These are phyloP conservation scores for Anguilla megastoma DNA, from an alignment of 2,797 vertebrate species.

Conservation along the genomic window DNA sequence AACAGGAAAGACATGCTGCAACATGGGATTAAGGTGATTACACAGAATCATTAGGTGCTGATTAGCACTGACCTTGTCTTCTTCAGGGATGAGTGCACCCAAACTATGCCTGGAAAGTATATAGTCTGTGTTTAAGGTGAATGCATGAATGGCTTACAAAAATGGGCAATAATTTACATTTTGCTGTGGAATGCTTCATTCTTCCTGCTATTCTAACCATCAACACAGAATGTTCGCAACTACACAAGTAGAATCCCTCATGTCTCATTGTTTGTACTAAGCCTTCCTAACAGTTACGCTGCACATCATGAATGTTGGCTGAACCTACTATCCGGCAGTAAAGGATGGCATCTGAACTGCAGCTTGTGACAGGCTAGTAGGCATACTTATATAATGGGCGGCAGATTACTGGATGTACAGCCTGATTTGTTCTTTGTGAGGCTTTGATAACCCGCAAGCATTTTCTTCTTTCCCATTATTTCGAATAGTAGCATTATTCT, in stretches of 20 bases:
- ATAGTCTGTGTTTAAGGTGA: neutral
- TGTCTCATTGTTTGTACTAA: neutral
- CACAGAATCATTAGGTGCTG: neutral
- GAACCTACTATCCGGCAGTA: neutral
- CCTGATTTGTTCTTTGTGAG: neutral
- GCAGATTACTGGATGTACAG: neutral
- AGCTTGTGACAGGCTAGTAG: neutral
- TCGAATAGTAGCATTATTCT: neutral
- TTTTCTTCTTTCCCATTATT: neutral
- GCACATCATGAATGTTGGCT: conserved; percentile 9
- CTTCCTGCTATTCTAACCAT: neutral
- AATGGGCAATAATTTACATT: neutral
- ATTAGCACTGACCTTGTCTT: conserved; percentile 4
- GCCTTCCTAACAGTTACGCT: conserved; percentile 4
- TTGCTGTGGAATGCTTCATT: neutral
- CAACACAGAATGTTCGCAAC: neutral
- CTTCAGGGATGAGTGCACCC: neutral
- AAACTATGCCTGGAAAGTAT: neutral
- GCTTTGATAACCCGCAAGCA: neutral
- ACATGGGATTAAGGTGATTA: neutral
- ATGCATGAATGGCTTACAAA: neutral
- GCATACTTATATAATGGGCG: neutral
- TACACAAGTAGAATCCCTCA: neutral
- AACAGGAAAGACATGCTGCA: neutral
- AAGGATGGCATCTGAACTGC: neutral